Conservation (phyloP, 2,888 invertebrate species). For the Masnerella sp. region DNA sequence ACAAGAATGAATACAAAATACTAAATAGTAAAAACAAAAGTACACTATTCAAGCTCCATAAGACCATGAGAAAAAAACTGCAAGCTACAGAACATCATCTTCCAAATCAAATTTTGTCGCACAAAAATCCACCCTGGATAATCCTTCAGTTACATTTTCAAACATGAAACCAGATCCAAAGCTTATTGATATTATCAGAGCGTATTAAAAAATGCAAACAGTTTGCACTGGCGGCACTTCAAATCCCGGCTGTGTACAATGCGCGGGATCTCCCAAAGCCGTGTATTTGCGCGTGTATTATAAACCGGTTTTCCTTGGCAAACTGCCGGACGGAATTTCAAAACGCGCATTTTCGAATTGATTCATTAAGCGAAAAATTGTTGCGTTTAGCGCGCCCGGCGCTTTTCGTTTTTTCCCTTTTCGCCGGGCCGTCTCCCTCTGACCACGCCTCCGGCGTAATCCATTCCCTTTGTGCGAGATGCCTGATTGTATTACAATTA, state of each 20-base stretch:
- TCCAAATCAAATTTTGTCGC: no score
- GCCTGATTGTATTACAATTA: slow-evolving; percentile 34
- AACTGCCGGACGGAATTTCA: slow-evolving; percentile 43
- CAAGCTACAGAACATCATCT: no score
- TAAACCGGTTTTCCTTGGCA: slow-evolving; percentile 43
- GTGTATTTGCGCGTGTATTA: slow-evolving; percentile 34
- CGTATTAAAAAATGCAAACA: slow-evolving; percentile 19
- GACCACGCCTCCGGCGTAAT: slow-evolving; percentile 34
- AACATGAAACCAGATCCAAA: no score
- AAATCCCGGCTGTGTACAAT: slow-evolving; percentile 14
- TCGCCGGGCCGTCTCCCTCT: slow-evolving; percentile 4
- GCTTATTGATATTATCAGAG: no score
- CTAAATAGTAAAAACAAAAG: no score
- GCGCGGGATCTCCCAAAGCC: slow-evolving; percentile 27
- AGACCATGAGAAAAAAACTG: no score
- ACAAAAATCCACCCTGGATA: no score
- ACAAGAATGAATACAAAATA: no score
- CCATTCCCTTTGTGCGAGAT: slow-evolving; percentile 28
- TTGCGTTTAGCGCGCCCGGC: slow-evolving; percentile 31
- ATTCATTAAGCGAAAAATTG: slow-evolving; percentile 53
- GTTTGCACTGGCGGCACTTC: slow-evolving; percentile 6
- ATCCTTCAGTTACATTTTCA: no score
- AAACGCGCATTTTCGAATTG: slow-evolving; percentile 41
- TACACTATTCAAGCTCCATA: no score
- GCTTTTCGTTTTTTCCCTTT: slow-evolving; percentile 31